These are phyloP conservation scores for Gymnarchus niloticus DNA, from an alignment of 2,113 vertebrate species.

Conservation along the genomic window DNA sequence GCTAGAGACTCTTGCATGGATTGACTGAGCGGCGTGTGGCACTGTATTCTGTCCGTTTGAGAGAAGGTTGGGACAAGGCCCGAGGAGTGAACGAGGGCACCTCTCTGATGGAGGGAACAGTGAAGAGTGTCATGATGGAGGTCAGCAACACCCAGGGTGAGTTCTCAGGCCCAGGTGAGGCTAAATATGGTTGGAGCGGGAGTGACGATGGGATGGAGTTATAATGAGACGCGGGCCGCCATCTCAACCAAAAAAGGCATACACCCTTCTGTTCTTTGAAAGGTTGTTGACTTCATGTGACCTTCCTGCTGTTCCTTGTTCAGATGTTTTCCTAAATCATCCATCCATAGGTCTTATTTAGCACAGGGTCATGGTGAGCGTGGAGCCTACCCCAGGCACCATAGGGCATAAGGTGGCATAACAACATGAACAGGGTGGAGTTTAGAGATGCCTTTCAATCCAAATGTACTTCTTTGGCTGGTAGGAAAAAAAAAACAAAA, in stretches of 20 bases:
- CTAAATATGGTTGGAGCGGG: no score
- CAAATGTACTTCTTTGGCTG: no score
- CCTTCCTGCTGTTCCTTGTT: not conserved
- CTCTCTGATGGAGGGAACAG: slow-evolving; percentile 25
- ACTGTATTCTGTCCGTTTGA: slow-evolving; percentile 2
- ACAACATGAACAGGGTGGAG: no score
- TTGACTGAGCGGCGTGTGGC: not conserved
- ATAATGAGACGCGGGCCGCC: not conserved
- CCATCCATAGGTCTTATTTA: not conserved
- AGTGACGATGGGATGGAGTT: not conserved
- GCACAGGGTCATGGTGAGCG: not conserved
- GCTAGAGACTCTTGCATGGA: not conserved
- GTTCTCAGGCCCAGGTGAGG: slow-evolving; percentile 1
- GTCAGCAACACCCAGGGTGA: slow-evolving; percentile 33
- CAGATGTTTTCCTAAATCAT: not conserved
- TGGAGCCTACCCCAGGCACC: not conserved
- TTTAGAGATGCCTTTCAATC: no score
- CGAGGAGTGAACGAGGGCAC: not conserved
- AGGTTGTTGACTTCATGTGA: not conserved
- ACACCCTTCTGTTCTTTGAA: not conserved
- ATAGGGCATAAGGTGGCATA: not conserved
- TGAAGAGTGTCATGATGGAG: slow-evolving; percentile 19
- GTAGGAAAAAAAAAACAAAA: not conserved
- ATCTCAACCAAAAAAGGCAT: not conserved
- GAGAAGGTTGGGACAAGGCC: not conserved